These are phyloP conservation scores for Tadarida brasiliensis DNA, from an alignment of 2,797 vertebrate species.

Conservation along the genomic window DNA sequence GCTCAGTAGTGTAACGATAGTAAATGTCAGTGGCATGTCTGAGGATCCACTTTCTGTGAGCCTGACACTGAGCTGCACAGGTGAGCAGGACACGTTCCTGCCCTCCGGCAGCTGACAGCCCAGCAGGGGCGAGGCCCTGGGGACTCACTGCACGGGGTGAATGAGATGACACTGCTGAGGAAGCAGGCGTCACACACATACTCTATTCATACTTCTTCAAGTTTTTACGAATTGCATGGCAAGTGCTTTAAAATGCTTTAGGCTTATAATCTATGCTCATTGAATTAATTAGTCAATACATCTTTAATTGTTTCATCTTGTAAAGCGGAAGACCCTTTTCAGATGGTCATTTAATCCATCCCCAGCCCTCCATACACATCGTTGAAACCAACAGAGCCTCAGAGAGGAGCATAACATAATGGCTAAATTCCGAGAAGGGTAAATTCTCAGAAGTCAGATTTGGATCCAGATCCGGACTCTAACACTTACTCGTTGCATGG, in stretches of 20 bases:
- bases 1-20: not conserved
- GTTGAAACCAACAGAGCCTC: not conserved
- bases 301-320: constrained; percentile 37
- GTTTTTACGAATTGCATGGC: constrained; percentile 10
- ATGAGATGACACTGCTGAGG: not conserved
- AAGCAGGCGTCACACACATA: not conserved
- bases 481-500: not conserved
- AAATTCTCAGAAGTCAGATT: not conserved
- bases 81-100: not conserved
- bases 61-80: not conserved
- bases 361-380: not conserved
- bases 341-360: constrained; percentile 9
- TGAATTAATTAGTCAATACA: not conserved
- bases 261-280: not conserved
- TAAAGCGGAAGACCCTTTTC: constrained; percentile 17
- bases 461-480: not conserved
- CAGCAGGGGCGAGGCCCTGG: not conserved
- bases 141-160: not conserved
- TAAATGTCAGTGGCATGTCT: not conserved
- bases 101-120: not conserved
- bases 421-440: not conserved
- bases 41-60: not conserved
- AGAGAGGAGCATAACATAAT: not conserved
- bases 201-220: not conserved
- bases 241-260: constrained; percentile 37